Evolutionary conservation across 2,113 vertebrate genomes (phyloP), one percentile per base, ranked within the genome.

Genomic region (Megaceryle maxima): DNA sequence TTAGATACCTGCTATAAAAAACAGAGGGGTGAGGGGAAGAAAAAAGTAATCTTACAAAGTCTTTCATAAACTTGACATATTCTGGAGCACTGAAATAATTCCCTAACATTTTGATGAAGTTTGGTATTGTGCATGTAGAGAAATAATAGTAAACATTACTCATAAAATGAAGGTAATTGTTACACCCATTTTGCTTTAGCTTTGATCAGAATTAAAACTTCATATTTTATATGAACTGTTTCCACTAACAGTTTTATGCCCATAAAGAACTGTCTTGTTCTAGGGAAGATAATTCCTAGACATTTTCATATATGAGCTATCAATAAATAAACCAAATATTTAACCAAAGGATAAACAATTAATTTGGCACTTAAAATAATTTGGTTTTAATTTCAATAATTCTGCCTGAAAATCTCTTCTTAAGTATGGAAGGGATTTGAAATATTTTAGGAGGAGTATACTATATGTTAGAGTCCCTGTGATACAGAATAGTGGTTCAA

Each of bases 11-110:
- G 16, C 31, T 77, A 11, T 16, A 74, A 93, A 72, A 77, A 69
- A 0, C 2, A 21, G 4, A 5, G 5, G 3, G 19, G 15, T 19
- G 4, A 5, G 5, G 3, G 19, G 13, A 70, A 74, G 57, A 35
- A 73, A 69, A 62, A 72, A 69, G 13, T 17, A 31, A 41, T 56
- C 60, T 77, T 41, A 69, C 3, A 24, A 43, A 31, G 22, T 50
- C 29, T 73, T 51, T 62, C 18, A 57, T 66, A 53, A 77, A 55
- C 10, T 26, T 84, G 9, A 24, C 21, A 14, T 63, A 31, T 44
- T 78, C 44, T 89, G 43, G 50, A 67, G 69, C 25, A 77, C 20
- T 29, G 51, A 62, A 87, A 74, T 37, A 77, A 87, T 35, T n/a
- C 55, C 41, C 41, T 46, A 72, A 48, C 3, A 6, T 59, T 75